These are phyloP conservation scores for Poicephalus meyeri DNA, from an alignment of 2,113 vertebrate species.

Conservation along the genomic window DNA sequence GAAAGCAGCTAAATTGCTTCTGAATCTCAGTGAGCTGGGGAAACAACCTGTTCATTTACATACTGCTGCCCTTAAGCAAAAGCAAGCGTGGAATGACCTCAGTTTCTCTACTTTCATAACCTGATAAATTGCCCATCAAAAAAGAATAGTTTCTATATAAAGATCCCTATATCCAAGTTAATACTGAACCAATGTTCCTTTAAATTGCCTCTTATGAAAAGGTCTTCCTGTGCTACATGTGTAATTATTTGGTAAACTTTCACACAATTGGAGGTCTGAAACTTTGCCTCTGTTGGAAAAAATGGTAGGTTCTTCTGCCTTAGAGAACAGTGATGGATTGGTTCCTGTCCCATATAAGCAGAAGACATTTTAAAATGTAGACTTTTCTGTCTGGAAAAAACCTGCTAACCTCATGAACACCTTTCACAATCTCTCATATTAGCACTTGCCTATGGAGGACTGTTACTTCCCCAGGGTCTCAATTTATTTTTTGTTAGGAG, in stretches of 20 bases:
- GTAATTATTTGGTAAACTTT: slow-evolving; percentile 20
- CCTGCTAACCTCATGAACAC: background rate
- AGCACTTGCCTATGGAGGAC: background rate
- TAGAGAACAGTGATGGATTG: background rate
- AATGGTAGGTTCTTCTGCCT: background rate
- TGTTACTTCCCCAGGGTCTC: background rate
- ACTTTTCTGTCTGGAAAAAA: background rate
- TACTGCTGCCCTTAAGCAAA: slow-evolving; percentile 24
- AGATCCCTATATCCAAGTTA: background rate
- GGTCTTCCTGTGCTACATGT: background rate
- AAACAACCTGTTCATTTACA: slow-evolving; percentile 16
- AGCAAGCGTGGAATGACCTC: slow-evolving; percentile 21
- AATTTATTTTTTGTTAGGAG: background rate
- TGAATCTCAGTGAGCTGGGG: background rate
- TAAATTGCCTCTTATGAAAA: slow-evolving; percentile 7
- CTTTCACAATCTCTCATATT: background rate
- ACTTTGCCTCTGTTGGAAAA: background rate
- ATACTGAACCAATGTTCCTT: slow-evolving; percentile 32
- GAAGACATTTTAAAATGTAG: background rate
- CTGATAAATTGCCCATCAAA: slow-evolving; percentile 29
- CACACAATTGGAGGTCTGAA: background rate
- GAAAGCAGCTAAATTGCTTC: slow-evolving; percentile 11
- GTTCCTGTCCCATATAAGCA: background rate
- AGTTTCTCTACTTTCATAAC: slow-evolving; percentile 21
- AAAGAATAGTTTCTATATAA: slow-evolving; percentile 15